phyloP scores from a whole-genome alignment of 2,888 invertebrate genomes.

The Scelioninae gen. 1 region DNA sequence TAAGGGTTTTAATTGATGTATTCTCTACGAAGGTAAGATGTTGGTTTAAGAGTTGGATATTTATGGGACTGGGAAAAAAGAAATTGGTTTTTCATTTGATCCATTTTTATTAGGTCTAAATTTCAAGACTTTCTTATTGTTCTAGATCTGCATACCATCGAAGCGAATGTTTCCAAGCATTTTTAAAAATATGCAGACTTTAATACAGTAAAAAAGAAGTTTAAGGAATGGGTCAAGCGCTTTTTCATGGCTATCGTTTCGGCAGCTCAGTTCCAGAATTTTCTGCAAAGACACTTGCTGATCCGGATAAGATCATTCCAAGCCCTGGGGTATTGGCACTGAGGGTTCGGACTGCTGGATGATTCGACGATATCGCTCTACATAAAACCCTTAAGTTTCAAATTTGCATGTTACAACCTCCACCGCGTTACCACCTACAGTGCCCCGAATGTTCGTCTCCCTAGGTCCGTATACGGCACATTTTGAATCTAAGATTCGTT shows the following conservation, averaged over 20 bases:
- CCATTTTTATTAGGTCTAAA: too few relatives aligned
- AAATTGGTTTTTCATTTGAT: too few relatives aligned
- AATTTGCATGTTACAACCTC: slow-evolving; percentile 84
- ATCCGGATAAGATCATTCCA: slow-evolving; percentile 80
- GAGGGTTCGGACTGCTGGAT: slow-evolving; percentile 76
- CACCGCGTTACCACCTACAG: slow-evolving; percentile 71
- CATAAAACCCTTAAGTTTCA: slow-evolving; percentile 84
- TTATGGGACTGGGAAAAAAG: too few relatives aligned
- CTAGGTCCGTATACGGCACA: slow-evolving; percentile 78
- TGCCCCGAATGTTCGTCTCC: slow-evolving; percentile 64
- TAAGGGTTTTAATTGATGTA: too few relatives aligned
- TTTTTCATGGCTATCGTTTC: slow-evolving; percentile 55
- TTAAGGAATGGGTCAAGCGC: slow-evolving; percentile 64
- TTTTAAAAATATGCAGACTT: too few relatives aligned
- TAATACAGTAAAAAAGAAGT: neutral
- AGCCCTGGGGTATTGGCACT: slow-evolving; percentile 75
- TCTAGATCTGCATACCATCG: too few relatives aligned
- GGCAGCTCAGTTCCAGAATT: slow-evolving; percentile 64
- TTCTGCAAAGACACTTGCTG: slow-evolving; percentile 76
- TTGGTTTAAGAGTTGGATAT: too few relatives aligned
- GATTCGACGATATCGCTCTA: slow-evolving; percentile 83
- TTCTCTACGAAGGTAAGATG: too few relatives aligned
- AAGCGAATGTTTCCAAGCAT: neutral
- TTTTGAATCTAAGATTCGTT: slow-evolving; percentile 81
- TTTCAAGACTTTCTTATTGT: too few relatives aligned